These are phyloP conservation scores for Furcifer pardalis DNA, from an alignment of 2,797 vertebrate genomes.

Conservation along the genomic window DNA sequence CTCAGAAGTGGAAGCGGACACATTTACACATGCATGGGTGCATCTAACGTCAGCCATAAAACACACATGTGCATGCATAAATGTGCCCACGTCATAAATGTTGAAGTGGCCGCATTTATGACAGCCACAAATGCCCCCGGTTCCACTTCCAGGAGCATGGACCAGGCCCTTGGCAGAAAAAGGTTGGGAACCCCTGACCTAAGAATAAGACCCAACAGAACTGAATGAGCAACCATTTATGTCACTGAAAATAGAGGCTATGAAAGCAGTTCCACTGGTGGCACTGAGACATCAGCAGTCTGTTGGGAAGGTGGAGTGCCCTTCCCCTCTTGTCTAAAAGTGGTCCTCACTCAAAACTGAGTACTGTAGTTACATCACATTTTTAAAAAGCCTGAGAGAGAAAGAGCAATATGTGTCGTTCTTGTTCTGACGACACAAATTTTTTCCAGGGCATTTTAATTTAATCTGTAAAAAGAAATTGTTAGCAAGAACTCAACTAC, in stretches of 20 bases:
- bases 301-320: too few species aligned
- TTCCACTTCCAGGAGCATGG: too few species aligned
- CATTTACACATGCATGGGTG: too few species aligned
- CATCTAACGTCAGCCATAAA: too few species aligned
- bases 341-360: not conserved
- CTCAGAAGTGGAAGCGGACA: too few species aligned
- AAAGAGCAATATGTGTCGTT: not conserved
- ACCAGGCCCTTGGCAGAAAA: too few species aligned
- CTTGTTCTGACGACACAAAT: not conserved
- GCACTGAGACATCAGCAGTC: too few species aligned
- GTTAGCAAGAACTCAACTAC: not conserved
- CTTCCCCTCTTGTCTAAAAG: not conserved
- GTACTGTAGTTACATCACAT: not conserved
- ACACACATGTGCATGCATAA: too few species aligned
- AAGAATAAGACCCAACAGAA: not conserved
- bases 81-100: too few species aligned
- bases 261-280: not conserved
- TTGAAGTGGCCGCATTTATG: too few species aligned
- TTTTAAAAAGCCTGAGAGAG: not conserved
- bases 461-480: not conserved
- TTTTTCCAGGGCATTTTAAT: not conserved
- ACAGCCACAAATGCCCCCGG: too few species aligned
- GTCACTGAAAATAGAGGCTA: not conserved
- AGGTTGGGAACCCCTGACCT: not conserved
- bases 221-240: not conserved